phyloP scores from a whole-genome alignment of 2,797 vertebrate genomes.

The Sciurus carolinensis region DNA sequence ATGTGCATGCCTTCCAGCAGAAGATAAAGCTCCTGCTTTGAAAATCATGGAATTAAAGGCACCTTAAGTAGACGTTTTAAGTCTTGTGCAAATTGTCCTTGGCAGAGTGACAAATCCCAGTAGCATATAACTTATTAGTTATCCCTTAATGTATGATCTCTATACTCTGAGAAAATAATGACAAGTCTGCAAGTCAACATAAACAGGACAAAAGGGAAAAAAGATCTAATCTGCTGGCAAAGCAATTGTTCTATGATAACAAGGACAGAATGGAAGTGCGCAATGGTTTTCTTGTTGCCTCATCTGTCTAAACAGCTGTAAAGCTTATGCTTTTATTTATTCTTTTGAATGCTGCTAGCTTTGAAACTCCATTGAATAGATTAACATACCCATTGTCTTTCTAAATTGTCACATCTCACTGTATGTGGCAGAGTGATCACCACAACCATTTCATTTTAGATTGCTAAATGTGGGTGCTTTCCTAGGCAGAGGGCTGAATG shows the following conservation, averaged over 20 bases:
- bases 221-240: conserved; percentile 23
- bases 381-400: conserved; percentile 83
- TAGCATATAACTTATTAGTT: conserved; percentile 60
- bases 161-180: conserved; percentile 56
- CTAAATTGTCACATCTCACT: conserved; percentile 81
- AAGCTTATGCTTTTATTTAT: conserved; percentile 85
- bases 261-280: conserved; percentile 74
- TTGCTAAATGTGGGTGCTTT: conserved; percentile 82
- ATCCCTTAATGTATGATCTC: conserved; percentile 30
- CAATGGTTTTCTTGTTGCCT: conserved; percentile 74
- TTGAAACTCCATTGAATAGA: conserved; percentile 80
- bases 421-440: conserved; percentile 80
- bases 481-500: conserved; percentile 80
- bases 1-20: conserved; percentile 11
- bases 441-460: conserved; percentile 77
- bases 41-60: conserved; percentile 19
- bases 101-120: conserved; percentile 58
- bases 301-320: conserved; percentile 83
- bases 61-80: conserved; percentile 53
- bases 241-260: conserved; percentile 74
- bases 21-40: conserved; percentile 2
- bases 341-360: conserved; percentile 83
- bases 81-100: conserved; percentile 58
- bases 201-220: conserved; percentile 57
- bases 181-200: neutral